Evolutionary conservation across 2,113 vertebrate species (phyloP), one percentile per base, ranked within the genome.

Genomic region (Actinemys pallida): DNA sequence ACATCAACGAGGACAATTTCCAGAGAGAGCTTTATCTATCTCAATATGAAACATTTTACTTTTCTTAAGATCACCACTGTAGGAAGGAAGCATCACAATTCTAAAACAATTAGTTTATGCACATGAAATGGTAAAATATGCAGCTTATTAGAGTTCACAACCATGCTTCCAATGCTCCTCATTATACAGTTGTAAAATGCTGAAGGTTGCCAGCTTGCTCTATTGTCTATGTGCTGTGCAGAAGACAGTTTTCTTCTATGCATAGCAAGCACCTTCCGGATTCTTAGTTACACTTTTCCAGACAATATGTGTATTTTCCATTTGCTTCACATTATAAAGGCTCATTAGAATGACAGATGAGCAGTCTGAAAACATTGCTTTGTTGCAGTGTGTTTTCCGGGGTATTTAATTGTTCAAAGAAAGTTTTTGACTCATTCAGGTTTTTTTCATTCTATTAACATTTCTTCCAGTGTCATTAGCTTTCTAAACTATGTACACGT

Each of bases 111-210:
- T 96, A 95, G 92, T 97, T 95, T 91, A 75, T 94, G 88, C 87
- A 84, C 57, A 50, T 20, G 56, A 86, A 79, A 69, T 12, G 90
- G 57, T 92, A 22, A 87, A 94, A 90, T 83, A 50, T 75, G 83
- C 90, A 94, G 59, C 47, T 97, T 96, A 93, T 97, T 94, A 94
- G 89, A 90, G 97, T 98, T 94, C 89, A 88, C 85, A 90, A 89
- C 57, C 96, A 81, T 45, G 83, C 83, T 85, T 97, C 80, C 96
- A 81, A 2, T 83, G 27, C 88, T 83, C 87, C 89, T 97, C 96
- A 96, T 97, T 97, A 90, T 96, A 45, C 79, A 72, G 94, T 96
- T 93, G 93, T 5, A 83, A 91, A 97, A 82, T 25, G 96, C 62
- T 49, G 39, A 84, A 91, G 95, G 59, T 93, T 94, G 90, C 91